Evolutionary conservation across 2,888 invertebrate species (phyloP).

Genomic region (Tachina fera): DNA sequence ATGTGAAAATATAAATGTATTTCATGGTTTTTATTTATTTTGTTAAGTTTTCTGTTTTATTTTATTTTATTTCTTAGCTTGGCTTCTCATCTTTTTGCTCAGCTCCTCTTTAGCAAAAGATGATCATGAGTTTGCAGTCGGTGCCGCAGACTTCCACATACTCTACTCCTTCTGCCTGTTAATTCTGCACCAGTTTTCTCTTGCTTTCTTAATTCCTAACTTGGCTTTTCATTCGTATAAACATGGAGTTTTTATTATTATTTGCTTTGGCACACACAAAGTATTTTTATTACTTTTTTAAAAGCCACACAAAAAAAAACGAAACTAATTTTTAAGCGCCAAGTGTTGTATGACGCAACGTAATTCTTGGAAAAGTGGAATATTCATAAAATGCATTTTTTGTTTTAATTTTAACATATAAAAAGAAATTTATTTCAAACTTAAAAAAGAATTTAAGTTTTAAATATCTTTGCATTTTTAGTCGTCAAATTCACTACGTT

Average conservation of each 20-base stretch:
- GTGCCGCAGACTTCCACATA: slow-evolving; percentile 33
- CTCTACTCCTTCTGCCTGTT: slow-evolving; percentile 14
- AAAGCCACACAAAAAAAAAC: slow-evolving; percentile 55
- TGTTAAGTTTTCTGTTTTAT: slow-evolving; percentile 48
- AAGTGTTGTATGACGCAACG: slow-evolving; percentile 21
- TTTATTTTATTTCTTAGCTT: slow-evolving; percentile 65
- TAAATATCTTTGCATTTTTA: too few species aligned
- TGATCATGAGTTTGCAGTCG: slow-evolving; percentile 21
- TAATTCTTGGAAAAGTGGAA: slow-evolving; percentile 9
- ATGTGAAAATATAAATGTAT: slow-evolving; percentile 35
- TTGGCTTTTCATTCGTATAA: slow-evolving; percentile 59
- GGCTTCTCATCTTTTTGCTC: slow-evolving; percentile 36
- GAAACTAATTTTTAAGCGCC: slow-evolving; percentile 37
- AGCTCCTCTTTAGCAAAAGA: slow-evolving; percentile 37
- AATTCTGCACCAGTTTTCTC: slow-evolving; percentile 16
- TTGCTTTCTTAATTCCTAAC: slow-evolving; percentile 43
- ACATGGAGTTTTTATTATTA: slow-evolving; percentile 68
- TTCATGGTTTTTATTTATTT: slow-evolving; percentile 56
- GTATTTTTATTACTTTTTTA: slow-evolving; percentile 69
- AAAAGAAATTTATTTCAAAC: not conserved
- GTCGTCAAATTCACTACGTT: too few species aligned
- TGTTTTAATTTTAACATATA: not conserved
- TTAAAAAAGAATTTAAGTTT: too few species aligned
- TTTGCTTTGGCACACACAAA: slow-evolving; percentile 68
- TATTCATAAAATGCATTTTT: not conserved